Base-by-base conservation (phyloP, 2,797 vertebrate species). In the Delichon dasypus region DNA sequence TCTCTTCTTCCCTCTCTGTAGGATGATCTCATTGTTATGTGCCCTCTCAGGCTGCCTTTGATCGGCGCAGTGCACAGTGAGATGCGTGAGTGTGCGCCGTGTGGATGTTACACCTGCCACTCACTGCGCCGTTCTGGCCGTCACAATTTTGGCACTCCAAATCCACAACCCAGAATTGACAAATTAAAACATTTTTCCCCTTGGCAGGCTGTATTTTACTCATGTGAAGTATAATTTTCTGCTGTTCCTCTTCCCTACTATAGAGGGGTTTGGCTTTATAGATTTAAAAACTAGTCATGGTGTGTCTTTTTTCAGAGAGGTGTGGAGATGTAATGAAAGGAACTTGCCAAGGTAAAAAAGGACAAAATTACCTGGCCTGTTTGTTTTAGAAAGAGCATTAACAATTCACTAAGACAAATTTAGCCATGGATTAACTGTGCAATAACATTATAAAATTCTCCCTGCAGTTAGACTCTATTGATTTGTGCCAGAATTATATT, bases 371-470 rank as follows among this genome's bases (percentile, higher is more conserved):
- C 62, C 60, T 53, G 62, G 22, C 45, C 58, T 55, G 11, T 68
- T 88, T 73, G 70, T 73, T 93, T 74, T 54, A 55, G 51, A 62
- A 74, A 44, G 32, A 64, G 38, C 9, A 60, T 75, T 80, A 81
- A 45, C 78, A 88, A 67, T 88, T 80, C 67, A 64, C 55, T 38
- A 48, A 68, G 86, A 86, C 38, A 86, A 81, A 78, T 84, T 88
- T 75, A 90, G 60, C 71, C 26, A 30, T 50, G 45, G 77, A 62
- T 94, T 88, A 94, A 87, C 71, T 81, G 64, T 86, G 34, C 76
- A 90, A 76, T 68, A 78, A 82, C 40, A 76, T 90, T 86, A 76
- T 86, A 76, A 84, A 82, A 89, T 93, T 78, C 38, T 53, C 60
- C 77, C 71, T 86, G 67, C 60, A 76, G 67, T 91, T 91, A 51